These are phyloP conservation scores for Brachyopa scutellaris DNA, from an alignment of 2,888 invertebrate genomes.

Conservation along the genomic window DNA sequence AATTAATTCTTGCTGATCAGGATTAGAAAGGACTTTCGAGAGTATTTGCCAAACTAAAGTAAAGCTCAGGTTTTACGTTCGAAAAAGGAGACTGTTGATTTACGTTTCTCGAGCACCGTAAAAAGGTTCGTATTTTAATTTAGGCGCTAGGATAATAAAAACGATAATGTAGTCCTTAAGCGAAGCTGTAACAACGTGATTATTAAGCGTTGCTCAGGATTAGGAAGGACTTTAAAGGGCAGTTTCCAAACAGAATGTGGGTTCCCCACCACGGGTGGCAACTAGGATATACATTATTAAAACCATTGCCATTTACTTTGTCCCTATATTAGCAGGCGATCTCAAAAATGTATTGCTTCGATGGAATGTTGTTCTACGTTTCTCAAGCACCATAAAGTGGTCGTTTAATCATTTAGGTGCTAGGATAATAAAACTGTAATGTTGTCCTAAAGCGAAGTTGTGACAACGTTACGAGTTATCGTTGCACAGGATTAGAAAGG, in stretches of 20 bases:
- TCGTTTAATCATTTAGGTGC: slow-evolving; percentile 14
- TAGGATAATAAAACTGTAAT: slow-evolving; percentile 61
- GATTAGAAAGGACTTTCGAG: slow-evolving; percentile 37
- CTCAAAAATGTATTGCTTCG: slow-evolving; percentile 75
- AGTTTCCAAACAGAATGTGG: too few relatives aligned
- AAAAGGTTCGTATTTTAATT: slow-evolving; percentile 64
- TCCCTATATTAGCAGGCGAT: too few relatives aligned
- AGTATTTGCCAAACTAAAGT: too few relatives aligned
- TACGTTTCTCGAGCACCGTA: slow-evolving; percentile 77
- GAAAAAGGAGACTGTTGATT: slow-evolving; percentile 76
- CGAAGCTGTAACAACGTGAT: slow-evolving; percentile 72
- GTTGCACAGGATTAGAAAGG: slow-evolving; percentile 73
- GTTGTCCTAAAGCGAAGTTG: slow-evolving; percentile 75
- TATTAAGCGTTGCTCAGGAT: slow-evolving; percentile 63
- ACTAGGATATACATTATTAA: too few relatives aligned
- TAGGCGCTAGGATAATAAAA: slow-evolving; percentile 49
- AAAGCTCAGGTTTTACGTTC: too few relatives aligned
- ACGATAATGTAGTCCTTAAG: slow-evolving; percentile 74
- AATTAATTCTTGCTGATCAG: slow-evolving; percentile 29
- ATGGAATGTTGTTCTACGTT: slow-evolving; percentile 45
- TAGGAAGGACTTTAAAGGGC: slow-evolving; percentile 70
- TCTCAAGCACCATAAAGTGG: slow-evolving; percentile 30
- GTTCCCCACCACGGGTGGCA: too few relatives aligned
- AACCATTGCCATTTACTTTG: too few relatives aligned
- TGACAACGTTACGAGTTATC: slow-evolving; percentile 46